phyloP scores from a whole-genome alignment of 1,140 invertebrate genomes.

The Palaemon carinicauda region DNA sequence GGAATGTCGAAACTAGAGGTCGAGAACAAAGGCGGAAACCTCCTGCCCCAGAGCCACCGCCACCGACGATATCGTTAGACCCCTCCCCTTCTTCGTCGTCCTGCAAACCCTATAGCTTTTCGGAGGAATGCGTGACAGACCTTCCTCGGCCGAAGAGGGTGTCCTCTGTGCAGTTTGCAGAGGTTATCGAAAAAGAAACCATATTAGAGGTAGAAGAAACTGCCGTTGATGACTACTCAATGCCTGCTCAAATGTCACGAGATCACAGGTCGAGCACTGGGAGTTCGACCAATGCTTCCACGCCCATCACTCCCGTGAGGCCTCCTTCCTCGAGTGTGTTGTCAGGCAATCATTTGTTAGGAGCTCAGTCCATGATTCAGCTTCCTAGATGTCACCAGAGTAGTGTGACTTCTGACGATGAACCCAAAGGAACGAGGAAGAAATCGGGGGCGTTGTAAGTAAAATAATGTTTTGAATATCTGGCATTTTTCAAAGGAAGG shows the following conservation, averaged over 20 bases:
- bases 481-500: neutral
- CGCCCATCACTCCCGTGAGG: neutral
- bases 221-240: neutral
- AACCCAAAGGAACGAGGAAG: neutral
- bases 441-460: slow-evolving; percentile 30
- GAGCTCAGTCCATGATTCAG: slow-evolving; percentile 27
- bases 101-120: neutral
- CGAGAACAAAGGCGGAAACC: neutral
- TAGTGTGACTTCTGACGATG: slow-evolving; percentile 24
- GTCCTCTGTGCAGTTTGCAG: neutral
- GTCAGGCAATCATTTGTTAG: neutral
- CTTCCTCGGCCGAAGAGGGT: neutral
- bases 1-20: neutral
- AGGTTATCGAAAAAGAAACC: neutral
- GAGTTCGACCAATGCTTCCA: neutral
- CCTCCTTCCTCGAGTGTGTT: neutral
- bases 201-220: neutral
- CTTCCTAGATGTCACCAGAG: neutral
- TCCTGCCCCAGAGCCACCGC: neutral
- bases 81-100: neutral
- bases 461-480: neutral
- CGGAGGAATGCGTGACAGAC: neutral
- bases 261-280: neutral
- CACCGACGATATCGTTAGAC: neutral
- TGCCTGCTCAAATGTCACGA: neutral